phyloP scores from a whole-genome alignment of 35 echinoderm and acorn worm species.

The Amphiura filiformis region DNA sequence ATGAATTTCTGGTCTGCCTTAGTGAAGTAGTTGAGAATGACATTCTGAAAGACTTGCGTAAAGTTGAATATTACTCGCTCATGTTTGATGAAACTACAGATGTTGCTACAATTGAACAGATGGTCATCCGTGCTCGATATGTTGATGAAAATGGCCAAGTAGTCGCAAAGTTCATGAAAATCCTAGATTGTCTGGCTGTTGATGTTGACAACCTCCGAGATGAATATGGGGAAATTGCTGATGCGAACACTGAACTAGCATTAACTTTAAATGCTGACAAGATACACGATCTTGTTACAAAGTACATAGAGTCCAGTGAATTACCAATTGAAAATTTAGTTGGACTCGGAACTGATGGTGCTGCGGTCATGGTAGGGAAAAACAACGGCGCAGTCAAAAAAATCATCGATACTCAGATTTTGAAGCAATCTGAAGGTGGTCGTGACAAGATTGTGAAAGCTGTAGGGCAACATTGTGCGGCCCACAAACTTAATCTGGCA shows the following conservation, averaged over 20 bases:
- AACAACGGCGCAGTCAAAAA: constrained; percentile 35
- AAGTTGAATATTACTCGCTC: constrained; percentile 26
- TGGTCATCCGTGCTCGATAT: constrained; percentile 35
- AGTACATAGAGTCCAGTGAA: constrained; percentile 27
- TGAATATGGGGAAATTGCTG: constrained; percentile 43
- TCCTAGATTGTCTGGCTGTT: constrained; percentile 9
- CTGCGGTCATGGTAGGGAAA: constrained; percentile 32
- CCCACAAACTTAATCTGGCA: constrained; percentile 21
- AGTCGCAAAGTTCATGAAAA: constrained; percentile 26
- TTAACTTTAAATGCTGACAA: constrained; percentile 38
- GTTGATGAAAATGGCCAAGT: constrained; percentile 34
- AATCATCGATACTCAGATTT: constrained; percentile 21
- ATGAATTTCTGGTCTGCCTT: constrained; percentile 5
- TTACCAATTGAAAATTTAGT: neutral
- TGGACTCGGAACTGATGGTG: constrained; percentile 29
- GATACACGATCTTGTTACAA: constrained; percentile 1
- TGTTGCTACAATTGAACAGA: constrained; percentile 23
- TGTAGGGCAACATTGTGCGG: constrained; percentile 23
- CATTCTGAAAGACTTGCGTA: constrained; percentile 29
- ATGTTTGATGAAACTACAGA: constrained; percentile 75
- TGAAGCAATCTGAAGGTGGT: neutral
- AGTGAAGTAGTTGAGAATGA: constrained; percentile 24
- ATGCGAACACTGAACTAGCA: constrained; percentile 6
- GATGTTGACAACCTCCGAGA: neutral
- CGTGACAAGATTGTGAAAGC: constrained; percentile 11